phyloP scores from a whole-genome alignment of 2,797 vertebrate genomes.

The Oryzias dopingdopingensis region DNA sequence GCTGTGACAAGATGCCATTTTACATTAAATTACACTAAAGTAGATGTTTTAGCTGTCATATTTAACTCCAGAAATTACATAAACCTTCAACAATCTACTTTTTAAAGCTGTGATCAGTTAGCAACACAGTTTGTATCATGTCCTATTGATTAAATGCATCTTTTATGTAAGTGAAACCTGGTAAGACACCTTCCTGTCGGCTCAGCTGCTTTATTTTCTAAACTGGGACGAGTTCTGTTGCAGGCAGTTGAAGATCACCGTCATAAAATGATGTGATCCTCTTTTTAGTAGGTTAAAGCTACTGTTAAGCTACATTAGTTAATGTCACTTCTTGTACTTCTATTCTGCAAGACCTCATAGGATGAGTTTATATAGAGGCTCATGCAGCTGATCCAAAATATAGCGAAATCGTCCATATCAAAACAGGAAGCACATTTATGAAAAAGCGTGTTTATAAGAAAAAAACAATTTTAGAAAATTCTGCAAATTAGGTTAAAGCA shows the following conservation, averaged over 20 bases:
- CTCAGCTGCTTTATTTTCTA: constrained; percentile 23
- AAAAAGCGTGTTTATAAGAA: neutral
- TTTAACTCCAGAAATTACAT: constrained; percentile 52
- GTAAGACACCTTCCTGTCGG: constrained; percentile 19
- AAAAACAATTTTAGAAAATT: neutral
- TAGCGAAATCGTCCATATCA: constrained; percentile 2
- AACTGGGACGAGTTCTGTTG: constrained; percentile 1
- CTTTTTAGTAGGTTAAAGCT: constrained; percentile 11
- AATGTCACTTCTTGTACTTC: constrained; percentile 9
- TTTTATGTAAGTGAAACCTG: constrained; percentile 20
- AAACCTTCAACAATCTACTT: constrained; percentile 26
- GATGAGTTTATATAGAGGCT: constrained; percentile 8
- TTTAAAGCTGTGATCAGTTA: constrained; percentile 50
- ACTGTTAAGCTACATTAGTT: constrained; percentile 15
- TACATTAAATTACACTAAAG: constrained; percentile 89
- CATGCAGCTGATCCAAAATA: constrained; percentile 10
- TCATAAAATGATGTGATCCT: neutral
- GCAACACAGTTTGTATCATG: neutral
- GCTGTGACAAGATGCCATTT: constrained; percentile 85
- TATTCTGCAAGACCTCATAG: constrained; percentile 2
- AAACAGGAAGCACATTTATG: constrained; percentile 1
- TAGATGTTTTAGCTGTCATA: constrained; percentile 76
- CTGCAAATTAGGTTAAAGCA: too few species aligned
- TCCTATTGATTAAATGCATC: constrained; percentile 12
- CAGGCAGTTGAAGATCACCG: constrained; percentile 4